Base-by-base conservation (phyloP, 2,797 vertebrate species). In the Emydoidea blandingii region DNA sequence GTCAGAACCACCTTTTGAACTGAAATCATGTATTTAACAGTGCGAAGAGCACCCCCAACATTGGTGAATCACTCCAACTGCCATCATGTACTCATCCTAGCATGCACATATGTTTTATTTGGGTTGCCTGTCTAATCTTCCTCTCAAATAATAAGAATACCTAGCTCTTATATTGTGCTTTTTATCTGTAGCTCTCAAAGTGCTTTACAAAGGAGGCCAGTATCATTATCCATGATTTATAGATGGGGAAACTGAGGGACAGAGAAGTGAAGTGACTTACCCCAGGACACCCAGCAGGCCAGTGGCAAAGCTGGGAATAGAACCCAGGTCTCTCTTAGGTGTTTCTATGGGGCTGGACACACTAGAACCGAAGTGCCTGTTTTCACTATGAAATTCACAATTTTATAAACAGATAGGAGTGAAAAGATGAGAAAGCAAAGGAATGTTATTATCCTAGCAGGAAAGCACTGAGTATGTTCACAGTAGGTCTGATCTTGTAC, bases 1-100 rank as follows among this genome's bases (percentile, higher is more conserved):
- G 68, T 14, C 83, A 86, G 29, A 93, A 80, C 86, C 83, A 94
- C 86, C 34, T 80, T 93, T 76, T 37, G 79, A 95, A 93, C 54
- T 5, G 31, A 56, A 89, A 86, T 2, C 62, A 92, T 56, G 29
- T 47, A 52, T 37, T 34, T 0, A 72, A 72, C 68, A 72, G 0
- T 44, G 44, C 1, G 2, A 91, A 90, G 57, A 49, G 31, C 12
- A 85, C 23, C 15, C 92, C 84, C 91, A 44, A 41, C 72, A 93
- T 81, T 91, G 92, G 53, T 80, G 52, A 86, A 83, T 93, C 5
- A 29, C 83, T 85, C 3, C 37, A n/a, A 12, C 72, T 93, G 68
- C 37, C 68, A 72, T 6, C n/a, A 72, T 11, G 68, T 72, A 41
- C 68, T 72, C 68, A 72, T 23, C n/a, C 21, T 10, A 37, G n/a